Evolutionary conservation across 2,888 invertebrate species (phyloP), one percentile per base, ranked within the genome.

Genomic region (Brachylomia viminalis): DNA sequence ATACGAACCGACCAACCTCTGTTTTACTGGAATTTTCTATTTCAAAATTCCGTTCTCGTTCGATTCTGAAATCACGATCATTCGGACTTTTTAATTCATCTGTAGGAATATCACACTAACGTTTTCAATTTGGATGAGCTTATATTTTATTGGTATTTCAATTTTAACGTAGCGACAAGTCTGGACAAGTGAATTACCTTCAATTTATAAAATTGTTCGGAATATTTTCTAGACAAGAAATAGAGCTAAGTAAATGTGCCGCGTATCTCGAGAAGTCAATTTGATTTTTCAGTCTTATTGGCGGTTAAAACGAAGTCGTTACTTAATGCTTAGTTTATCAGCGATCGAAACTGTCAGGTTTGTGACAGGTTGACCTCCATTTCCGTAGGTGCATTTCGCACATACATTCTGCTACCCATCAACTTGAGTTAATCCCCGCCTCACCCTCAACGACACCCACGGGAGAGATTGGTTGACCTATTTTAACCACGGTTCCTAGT

Each of bases 1-100:
- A 95, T 95, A 93, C 94, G 91, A 93, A 93, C 93, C 93, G 90
- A 92, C 92, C 92, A 92, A 93, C 91, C 92, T 93, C 93, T 93
- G 93, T 93, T 94, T 93, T 92, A 93, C 90, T 89, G 91, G 89
- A 93, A 93, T 94, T 93, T 93, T 93, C 93, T 93, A 93, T 95
- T 94, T 94, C 91, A 90, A 93, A 94, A 95, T 95, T 95, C 93
- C 88, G 90, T 90, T 90, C 90, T 88, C 93, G 92, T 94, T 90
- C 92, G 89, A 92, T 93, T 91, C 79, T 80, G 68, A 92, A 94
- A 94, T 93, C 93, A 93, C 91, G 90, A 92, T 91, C 91, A 79
- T 80, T 84, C 82, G 74, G 73, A 75, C 64, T 87, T 87, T 87
- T 86, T 84, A 87, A 87, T 87, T 87, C 84, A 83, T 84, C 79